Conservation (phyloP, 2,888 invertebrate genomes). For the Diaperis boleti region DNA sequence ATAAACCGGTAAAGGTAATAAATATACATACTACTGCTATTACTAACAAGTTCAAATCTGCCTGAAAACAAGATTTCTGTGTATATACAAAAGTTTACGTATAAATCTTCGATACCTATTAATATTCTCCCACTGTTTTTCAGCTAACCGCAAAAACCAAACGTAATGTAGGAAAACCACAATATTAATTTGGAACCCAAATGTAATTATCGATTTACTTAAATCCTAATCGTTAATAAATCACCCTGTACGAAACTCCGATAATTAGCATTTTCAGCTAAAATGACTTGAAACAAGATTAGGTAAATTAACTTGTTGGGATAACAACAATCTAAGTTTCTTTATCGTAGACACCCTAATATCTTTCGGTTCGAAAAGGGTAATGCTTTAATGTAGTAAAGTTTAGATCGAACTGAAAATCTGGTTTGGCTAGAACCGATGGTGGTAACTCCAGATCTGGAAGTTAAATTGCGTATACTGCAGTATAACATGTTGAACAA, state of each 20-base stretch:
- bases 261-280: conserved; percentile 2
- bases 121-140: no score
- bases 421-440: conserved; percentile 5
- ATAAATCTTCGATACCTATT: no score
- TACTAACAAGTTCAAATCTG: no score
- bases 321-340: conserved; percentile 2
- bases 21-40: no score
- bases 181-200: neutral
- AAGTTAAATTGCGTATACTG: conserved; percentile 1
- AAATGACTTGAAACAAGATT: conserved; percentile 1
- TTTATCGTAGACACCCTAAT: conserved; percentile 3
- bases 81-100: no score
- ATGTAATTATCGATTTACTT: neutral
- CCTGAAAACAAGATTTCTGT: no score
- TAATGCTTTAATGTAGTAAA: conserved; percentile 13
- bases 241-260: neutral
- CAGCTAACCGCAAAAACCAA: no score
- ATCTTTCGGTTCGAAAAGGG: conserved; percentile 6
- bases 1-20: no score
- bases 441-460: conserved; percentile 5
- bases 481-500: neutral
- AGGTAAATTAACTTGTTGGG: conserved; percentile 4
- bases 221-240: neutral
- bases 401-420: conserved; percentile 24
- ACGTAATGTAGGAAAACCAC: no score